phyloP scores from a whole-genome alignment of 2,797 vertebrate species.

The Sus cebifrons region DNA sequence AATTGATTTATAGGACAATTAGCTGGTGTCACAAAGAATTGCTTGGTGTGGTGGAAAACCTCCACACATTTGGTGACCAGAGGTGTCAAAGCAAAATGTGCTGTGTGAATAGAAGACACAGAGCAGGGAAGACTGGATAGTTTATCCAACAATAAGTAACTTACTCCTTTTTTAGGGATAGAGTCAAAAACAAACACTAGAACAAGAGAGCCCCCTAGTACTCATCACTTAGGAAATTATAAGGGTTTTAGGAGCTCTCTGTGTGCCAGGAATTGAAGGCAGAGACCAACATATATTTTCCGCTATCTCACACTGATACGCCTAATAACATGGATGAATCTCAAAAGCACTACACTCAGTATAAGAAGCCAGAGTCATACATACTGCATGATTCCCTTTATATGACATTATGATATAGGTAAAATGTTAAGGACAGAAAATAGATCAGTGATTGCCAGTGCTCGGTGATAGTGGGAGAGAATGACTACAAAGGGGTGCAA shows the following conservation, averaged over 20 bases:
- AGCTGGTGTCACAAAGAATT: not conserved
- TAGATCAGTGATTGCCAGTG: not conserved
- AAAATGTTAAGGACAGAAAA: not conserved
- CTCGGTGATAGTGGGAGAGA: not conserved
- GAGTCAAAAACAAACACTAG: not conserved
- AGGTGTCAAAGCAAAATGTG: not conserved
- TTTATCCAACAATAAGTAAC: not conserved
- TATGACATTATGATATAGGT: not conserved
- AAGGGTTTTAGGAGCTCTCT: not conserved
- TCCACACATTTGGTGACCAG: not conserved
- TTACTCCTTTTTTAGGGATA: not conserved
- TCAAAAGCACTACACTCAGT: not conserved
- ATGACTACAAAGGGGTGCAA: not conserved
- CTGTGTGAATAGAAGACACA: not conserved
- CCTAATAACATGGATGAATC: not conserved
- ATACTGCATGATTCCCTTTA: not conserved
- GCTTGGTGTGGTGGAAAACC: not conserved
- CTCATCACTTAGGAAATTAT: not conserved
- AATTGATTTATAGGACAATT: not conserved
- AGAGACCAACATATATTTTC: not conserved
- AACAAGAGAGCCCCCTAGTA: not conserved
- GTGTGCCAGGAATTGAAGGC: not conserved
- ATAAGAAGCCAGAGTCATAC: not conserved
- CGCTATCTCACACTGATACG: not conserved
- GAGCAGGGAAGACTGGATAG: not conserved